Evolutionary conservation across 2,113 vertebrate species (phyloP).

Genomic region (Piliocolobus tephrosceles): DNA sequence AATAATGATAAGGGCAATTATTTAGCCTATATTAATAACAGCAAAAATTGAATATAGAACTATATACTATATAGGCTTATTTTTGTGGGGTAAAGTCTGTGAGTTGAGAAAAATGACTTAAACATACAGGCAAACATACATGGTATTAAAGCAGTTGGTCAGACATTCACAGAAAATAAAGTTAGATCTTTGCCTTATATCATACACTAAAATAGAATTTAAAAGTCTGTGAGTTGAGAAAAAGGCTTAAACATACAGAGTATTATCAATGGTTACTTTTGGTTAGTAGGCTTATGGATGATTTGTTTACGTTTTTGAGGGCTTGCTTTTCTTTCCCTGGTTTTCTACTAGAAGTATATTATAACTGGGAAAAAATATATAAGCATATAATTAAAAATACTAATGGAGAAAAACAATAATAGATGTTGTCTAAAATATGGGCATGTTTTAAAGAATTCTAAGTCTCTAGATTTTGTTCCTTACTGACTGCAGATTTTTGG

Average conservation of each 20-base stretch:
- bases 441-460: neutral
- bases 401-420: neutral
- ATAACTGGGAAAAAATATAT: neutral
- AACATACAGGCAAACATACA: neutral
- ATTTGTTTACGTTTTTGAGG: conserved; percentile 12
- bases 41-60: neutral
- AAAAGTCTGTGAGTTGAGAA: neutral
- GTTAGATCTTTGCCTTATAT: no score
- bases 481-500: neutral
- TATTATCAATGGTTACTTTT: conserved; percentile 2
- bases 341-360: conserved; percentile 41
- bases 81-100: neutral
- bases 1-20: neutral
- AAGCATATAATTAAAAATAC: neutral
- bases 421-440: neutral
- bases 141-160: no score
- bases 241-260: neutral
- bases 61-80: neutral
- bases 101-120: conserved; percentile 24
- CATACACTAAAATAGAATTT: no score
- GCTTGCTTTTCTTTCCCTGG: neutral
- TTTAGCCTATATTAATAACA: neutral
- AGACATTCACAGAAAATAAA: no score
- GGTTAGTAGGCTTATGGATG: neutral
- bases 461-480: neutral